Evolutionary conservation across 2,888 invertebrate genomes (phyloP).

Genomic region (Phlogophora meticulosa): DNA sequence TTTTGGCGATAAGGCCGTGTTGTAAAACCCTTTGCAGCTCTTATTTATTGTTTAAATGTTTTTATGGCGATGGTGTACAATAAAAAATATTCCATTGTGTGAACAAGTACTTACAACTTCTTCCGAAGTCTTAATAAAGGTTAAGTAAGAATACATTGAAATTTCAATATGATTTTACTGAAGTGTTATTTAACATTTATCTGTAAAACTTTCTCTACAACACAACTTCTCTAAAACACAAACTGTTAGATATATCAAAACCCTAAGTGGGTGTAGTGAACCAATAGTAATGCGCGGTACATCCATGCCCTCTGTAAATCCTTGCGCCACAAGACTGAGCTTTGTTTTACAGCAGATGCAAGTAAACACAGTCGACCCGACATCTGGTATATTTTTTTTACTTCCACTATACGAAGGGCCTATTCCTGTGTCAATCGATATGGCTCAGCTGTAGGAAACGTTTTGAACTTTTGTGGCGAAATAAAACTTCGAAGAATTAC

Average conservation of each 20-base stretch:
- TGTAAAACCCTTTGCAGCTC: no score
- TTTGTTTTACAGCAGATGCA: conserved; percentile 88
- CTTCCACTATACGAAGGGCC: conserved; percentile 76
- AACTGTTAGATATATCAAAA: conserved; percentile 1
- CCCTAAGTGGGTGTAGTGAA: conserved; percentile 9
- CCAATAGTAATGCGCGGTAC: conserved; percentile 27
- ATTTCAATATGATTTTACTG: background rate
- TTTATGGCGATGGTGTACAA: no score
- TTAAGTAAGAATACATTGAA: no score
- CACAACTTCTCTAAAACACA: background rate
- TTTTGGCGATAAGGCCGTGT: no score
- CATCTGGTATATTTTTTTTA: conserved; percentile 89
- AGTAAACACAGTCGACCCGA: conserved; percentile 85
- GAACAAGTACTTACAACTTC: no score
- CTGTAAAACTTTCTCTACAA: conserved; percentile 10
- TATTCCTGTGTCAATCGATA: conserved; percentile 68
- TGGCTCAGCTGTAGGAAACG: conserved; percentile 36
- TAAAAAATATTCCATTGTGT: no score
- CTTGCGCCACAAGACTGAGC: conserved; percentile 80
- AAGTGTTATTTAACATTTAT: conserved; percentile 1
- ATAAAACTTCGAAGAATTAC: conserved; percentile 36
- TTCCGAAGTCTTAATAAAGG: no score
- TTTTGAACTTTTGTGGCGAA: conserved; percentile 30
- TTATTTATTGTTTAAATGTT: no score
- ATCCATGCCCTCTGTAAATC: conserved; percentile 74